These are phyloP conservation scores for Arctia plantaginis DNA, from an alignment of 2,888 invertebrate species.

Conservation along the genomic window DNA sequence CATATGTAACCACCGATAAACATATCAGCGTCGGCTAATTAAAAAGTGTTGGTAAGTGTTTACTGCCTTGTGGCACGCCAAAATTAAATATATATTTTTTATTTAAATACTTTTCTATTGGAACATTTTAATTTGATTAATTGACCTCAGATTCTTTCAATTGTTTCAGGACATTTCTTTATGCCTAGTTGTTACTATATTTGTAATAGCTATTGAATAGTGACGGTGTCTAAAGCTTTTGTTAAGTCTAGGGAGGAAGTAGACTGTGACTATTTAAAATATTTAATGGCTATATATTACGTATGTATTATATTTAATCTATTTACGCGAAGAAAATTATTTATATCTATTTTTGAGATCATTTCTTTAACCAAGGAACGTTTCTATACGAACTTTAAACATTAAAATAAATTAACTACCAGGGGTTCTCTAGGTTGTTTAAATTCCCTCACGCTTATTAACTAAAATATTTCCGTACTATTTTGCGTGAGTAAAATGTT, in stretches of 20 bases:
- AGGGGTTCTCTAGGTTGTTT: too few species aligned
- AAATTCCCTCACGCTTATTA: too few species aligned
- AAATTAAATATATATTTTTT: background rate
- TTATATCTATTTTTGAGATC: too few species aligned
- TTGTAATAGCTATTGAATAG: background rate
- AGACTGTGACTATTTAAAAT: background rate
- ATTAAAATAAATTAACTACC: too few species aligned
- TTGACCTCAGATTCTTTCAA: background rate
- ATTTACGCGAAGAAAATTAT: too few species aligned
- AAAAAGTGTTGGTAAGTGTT: background rate
- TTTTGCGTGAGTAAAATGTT: too few species aligned
- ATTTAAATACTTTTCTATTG: background rate
- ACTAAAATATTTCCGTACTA: too few species aligned
- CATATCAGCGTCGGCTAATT: background rate
- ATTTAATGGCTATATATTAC: too few species aligned
- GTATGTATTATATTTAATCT: too few species aligned
- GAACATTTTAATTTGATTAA: background rate
- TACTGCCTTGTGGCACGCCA: background rate
- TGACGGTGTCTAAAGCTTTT: background rate
- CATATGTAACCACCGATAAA: too few species aligned
- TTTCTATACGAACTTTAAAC: too few species aligned
- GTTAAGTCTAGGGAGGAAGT: background rate
- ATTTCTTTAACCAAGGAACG: too few species aligned
- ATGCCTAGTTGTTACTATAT: background rate
- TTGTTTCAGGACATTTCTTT: background rate